Evolutionary conservation across 2,113 vertebrate genomes (phyloP).

Genomic region (Kryptolebias marmoratus): DNA sequence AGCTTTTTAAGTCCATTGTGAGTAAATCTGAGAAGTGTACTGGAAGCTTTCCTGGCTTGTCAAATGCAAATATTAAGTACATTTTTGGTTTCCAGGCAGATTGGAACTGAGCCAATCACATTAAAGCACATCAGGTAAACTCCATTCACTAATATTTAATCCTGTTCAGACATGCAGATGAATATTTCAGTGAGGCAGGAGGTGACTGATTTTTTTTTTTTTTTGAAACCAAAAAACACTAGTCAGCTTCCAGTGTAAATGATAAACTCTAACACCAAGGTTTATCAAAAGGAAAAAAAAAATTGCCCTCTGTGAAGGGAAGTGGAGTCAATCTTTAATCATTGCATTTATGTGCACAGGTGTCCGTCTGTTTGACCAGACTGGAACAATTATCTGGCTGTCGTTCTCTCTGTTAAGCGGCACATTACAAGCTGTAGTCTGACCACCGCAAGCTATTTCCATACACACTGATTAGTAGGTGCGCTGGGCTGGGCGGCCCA

Average conservation of each 20-base stretch:
- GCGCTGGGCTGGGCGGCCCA: slow-evolving; percentile 54
- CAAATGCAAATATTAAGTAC: neutral
- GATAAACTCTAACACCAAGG: neutral
- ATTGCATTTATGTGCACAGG: neutral
- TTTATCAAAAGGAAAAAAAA: too few species aligned
- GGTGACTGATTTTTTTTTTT: slow-evolving; percentile 25
- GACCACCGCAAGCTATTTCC: slow-evolving; percentile 74
- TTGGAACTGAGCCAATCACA: slow-evolving; percentile 23
- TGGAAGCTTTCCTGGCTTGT: neutral
- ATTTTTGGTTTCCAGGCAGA: slow-evolving; percentile 51
- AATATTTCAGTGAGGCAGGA: slow-evolving; percentile 62
- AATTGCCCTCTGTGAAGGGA: too few species aligned
- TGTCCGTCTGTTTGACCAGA: slow-evolving; percentile 55
- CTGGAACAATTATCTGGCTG: slow-evolving; percentile 60
- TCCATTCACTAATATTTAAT: slow-evolving; percentile 65
- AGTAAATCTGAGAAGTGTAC: neutral
- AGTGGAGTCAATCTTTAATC: neutral
- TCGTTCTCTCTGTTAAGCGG: slow-evolving; percentile 46
- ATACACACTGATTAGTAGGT: slow-evolving; percentile 76
- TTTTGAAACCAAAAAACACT: neutral
- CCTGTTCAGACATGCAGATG: slow-evolving; percentile 54
- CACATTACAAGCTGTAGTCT: slow-evolving; percentile 42
- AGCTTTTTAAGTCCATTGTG: too few species aligned
- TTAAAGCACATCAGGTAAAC: slow-evolving; percentile 44
- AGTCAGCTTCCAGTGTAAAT: neutral